Evolutionary conservation across 2,888 invertebrate species (phyloP).

Genomic region (Macrosiphum euphorbiae): DNA sequence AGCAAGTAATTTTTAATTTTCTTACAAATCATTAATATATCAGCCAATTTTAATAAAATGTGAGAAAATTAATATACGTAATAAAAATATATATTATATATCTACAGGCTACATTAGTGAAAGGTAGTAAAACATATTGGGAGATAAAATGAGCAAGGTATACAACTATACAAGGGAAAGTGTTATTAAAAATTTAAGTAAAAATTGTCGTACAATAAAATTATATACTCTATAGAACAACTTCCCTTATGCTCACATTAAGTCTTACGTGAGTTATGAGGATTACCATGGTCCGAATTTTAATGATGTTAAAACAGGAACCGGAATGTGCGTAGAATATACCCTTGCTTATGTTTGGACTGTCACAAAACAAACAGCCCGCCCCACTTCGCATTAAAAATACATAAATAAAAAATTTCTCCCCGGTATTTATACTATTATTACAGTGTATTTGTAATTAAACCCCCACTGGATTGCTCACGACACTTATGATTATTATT

Average conservation of each 20-base stretch:
- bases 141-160: background rate
- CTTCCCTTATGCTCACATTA: background rate
- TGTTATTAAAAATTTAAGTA: background rate
- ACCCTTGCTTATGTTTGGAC: constrained; percentile 49
- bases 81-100: background rate
- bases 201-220: background rate
- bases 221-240: background rate
- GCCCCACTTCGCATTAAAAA: constrained; percentile 58
- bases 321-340: constrained; percentile 24
- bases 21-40: background rate
- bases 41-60: background rate
- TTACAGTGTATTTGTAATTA: constrained; percentile 63
- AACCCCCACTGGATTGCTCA: constrained; percentile 44
- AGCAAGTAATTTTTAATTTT: background rate
- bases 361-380: constrained; percentile 59
- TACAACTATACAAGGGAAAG: background rate
- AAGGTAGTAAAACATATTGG: background rate
- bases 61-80: background rate
- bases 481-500: constrained; percentile 62
- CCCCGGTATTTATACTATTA: constrained; percentile 60
- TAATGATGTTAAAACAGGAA: constrained; percentile 44
- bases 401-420: constrained; percentile 58
- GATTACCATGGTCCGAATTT: constrained; percentile 49
- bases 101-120: background rate
- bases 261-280: background rate